Percentiles rank a stretch among this genome's conserved stretches.
These are phyloP conservation scores for Drosophila lacertosa DNA, from an alignment of 1,140 invertebrate species.

Conservation along the genomic window DNA sequence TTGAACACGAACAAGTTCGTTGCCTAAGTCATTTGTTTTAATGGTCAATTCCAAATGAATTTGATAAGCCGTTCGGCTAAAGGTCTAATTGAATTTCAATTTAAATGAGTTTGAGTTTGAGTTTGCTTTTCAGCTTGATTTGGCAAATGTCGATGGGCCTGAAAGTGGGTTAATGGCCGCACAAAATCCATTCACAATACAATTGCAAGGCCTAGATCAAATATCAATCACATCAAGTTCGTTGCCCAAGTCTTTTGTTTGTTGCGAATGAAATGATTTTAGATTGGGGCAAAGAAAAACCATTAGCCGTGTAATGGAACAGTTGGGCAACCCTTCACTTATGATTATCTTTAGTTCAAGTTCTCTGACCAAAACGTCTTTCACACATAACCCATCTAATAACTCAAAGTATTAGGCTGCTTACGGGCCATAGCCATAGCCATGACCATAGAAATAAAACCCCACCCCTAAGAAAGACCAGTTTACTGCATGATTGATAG, in stretches of 20 bases:
- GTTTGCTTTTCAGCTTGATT: background rate
- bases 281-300: constrained; percentile 10
- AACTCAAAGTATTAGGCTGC: constrained; percentile 29
- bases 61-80: constrained; percentile 5
- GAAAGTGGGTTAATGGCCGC: constrained; percentile 20
- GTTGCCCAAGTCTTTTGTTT: constrained; percentile 62
- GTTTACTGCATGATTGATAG: constrained; percentile 70
- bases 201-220: constrained; percentile 1
- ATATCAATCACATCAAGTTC: constrained; percentile 31
- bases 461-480: constrained; percentile 19
- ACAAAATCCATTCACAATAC: constrained; percentile 9
- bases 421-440: constrained; percentile 20
- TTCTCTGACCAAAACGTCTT: background rate
- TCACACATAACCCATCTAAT: constrained; percentile 52
- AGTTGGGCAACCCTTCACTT: constrained; percentile 16
- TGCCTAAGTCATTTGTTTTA: constrained; percentile 35
- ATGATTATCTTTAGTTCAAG: constrained; percentile 15
- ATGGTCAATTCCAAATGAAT: constrained; percentile 7
- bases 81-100: constrained; percentile 14
- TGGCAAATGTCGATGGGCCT: background rate
- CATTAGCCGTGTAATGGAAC: constrained; percentile 15
- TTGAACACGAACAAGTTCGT: constrained; percentile 41
- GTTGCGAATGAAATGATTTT: constrained; percentile 11
- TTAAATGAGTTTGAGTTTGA: constrained; percentile 3
- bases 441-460: constrained; percentile 18